Conservation (phyloP, 1,140 invertebrate genomes). For the Telenomus remus region DNA sequence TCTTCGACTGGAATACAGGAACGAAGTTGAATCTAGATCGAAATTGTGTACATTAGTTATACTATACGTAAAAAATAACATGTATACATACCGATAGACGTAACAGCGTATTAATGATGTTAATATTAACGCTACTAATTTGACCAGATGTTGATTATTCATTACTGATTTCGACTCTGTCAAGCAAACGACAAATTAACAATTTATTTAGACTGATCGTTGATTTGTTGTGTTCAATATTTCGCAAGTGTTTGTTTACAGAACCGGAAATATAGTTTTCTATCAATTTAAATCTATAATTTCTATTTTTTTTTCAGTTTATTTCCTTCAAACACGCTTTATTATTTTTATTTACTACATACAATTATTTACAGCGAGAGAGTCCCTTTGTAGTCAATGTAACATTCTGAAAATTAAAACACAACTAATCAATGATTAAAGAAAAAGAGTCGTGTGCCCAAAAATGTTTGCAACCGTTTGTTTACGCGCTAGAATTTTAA, state of each 20-base stretch:
- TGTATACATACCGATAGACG: constrained; percentile 56
- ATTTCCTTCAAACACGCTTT: too few species aligned
- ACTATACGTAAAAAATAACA: constrained; percentile 50
- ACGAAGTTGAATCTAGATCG: constrained; percentile 60
- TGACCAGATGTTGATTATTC: constrained; percentile 43
- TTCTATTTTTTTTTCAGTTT: too few species aligned
- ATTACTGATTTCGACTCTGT: constrained; percentile 52
- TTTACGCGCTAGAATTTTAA: constrained; percentile 50
- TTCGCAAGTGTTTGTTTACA: constrained; percentile 6
- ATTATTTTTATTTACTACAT: too few species aligned
- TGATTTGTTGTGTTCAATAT: constrained; percentile 13
- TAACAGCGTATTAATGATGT: constrained; percentile 60
- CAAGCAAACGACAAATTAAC: constrained; percentile 34
- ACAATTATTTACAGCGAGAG: too few species aligned
- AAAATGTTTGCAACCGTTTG: constrained; percentile 54
- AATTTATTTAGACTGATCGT: constrained; percentile 33
- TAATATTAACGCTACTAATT: constrained; percentile 59
- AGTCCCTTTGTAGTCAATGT: too few species aligned
- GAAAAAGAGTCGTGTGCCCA: constrained; percentile 48
- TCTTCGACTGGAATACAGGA: constrained; percentile 55
- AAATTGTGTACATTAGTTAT: constrained; percentile 63
- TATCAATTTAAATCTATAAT: too few species aligned
- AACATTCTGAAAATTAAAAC: neutral
- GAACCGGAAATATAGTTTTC: too few species aligned
- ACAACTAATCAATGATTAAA: constrained; percentile 7